phyloP scores from a whole-genome alignment of 2,113 vertebrate genomes.

The Lynx canadensis region DNA sequence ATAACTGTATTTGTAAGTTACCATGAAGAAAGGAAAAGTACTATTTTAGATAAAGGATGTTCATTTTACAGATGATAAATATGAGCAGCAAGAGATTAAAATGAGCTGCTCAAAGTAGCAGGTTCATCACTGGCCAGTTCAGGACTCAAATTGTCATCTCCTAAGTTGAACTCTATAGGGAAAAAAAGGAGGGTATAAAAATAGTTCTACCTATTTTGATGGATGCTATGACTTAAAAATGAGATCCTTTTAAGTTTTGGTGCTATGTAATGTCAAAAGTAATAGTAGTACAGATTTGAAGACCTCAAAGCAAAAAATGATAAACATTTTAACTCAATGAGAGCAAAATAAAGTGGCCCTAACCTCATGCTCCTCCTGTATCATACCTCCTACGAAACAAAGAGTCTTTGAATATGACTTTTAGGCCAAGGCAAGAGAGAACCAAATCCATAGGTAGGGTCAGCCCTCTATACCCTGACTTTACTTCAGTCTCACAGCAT shows the following conservation, averaged over 20 bases:
- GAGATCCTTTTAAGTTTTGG: neutral
- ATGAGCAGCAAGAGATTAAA: neutral
- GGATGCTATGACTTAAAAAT: neutral
- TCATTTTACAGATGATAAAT: neutral
- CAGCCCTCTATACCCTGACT: neutral
- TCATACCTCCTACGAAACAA: neutral
- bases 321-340: neutral
- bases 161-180: neutral
- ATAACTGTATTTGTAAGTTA: neutral
- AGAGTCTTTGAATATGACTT: neutral
- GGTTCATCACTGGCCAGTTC: neutral
- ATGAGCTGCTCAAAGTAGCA: neutral
- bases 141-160: neutral
- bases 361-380: neutral
- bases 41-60: neutral
- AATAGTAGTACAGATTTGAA: neutral
- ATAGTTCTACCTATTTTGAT: neutral
- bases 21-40: neutral
- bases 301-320: neutral
- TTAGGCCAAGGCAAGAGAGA: neutral
- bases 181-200: neutral
- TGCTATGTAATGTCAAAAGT: neutral
- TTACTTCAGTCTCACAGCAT: neutral
- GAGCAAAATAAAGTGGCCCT: neutral
- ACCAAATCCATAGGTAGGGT: neutral